Evolutionary conservation across 2,113 vertebrate species (phyloP).

Genomic region (Osmerus mordax): DNA sequence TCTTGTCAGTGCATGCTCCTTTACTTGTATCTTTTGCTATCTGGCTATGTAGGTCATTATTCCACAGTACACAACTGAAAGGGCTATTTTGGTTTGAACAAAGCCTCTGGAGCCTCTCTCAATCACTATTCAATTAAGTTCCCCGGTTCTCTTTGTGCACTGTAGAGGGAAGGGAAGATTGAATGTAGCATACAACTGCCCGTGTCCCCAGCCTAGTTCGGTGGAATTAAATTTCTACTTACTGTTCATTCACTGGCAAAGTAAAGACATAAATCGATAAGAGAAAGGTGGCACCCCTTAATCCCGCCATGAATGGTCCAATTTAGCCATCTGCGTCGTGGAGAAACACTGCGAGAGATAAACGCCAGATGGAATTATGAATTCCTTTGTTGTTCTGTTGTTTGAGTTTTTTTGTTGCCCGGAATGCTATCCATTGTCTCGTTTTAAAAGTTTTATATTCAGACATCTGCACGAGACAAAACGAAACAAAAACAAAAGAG

Average conservation of each 20-base stretch:
- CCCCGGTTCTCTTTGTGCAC: constrained; percentile 33
- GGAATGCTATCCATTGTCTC: constrained; percentile 13
- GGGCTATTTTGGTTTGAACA: constrained; percentile 22
- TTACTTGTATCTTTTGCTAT: constrained; percentile 34
- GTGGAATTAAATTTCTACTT: constrained; percentile 41
- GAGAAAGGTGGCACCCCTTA: constrained; percentile 24
- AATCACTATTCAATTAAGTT: constrained; percentile 49
- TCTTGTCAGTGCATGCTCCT: constrained; percentile 24
- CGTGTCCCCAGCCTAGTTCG: constrained; percentile 23
- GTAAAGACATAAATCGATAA: constrained; percentile 33
- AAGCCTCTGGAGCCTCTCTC: constrained; percentile 28
- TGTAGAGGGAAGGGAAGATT: constrained; percentile 31
- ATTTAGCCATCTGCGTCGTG: neutral
- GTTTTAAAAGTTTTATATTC: constrained; percentile 20
- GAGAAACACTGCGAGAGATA: constrained; percentile 6
- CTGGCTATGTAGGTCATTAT: constrained; percentile 38
- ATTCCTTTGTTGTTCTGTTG: too few relatives aligned
- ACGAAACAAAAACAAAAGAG: constrained; percentile 3
- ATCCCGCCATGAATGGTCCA: constrained; percentile 4
- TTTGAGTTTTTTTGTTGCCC: neutral
- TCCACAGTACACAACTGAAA: constrained; percentile 29
- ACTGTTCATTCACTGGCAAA: constrained; percentile 11
- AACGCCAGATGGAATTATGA: constrained; percentile 26
- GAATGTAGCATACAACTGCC: constrained; percentile 35
- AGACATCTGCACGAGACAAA: constrained; percentile 23